A percentile compares a stretch with the other conserved stretches of the same genome.
Conservation (phyloP, 2,888 invertebrate genomes). For the Drepanosiphum platanoidis region DNA sequence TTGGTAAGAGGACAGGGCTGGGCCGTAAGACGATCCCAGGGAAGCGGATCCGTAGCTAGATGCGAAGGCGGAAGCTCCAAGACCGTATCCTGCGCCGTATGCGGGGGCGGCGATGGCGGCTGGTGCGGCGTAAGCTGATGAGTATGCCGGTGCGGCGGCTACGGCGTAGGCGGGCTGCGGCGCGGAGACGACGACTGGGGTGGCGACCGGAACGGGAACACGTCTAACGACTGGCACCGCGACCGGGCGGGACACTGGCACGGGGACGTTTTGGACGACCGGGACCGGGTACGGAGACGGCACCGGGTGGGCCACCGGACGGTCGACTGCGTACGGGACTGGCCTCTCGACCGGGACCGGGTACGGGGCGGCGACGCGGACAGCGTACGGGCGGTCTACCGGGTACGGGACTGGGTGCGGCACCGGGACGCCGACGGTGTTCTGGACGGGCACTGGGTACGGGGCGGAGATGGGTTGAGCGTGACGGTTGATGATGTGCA, state of each 20-base stretch:
- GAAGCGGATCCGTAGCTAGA: slow-evolving; percentile 29
- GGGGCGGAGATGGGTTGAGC: slow-evolving; percentile 46
- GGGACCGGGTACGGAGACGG: slow-evolving; percentile 43
- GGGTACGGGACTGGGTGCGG: slow-evolving; percentile 51
- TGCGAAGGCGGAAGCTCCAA: neutral
- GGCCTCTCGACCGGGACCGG: slow-evolving; percentile 51
- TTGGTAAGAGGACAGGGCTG: slow-evolving; percentile 1
- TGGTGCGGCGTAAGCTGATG: slow-evolving; percentile 1
- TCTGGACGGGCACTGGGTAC: slow-evolving; percentile 44
- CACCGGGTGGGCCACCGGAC: slow-evolving; percentile 30
- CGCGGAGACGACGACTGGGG: slow-evolving; percentile 17
- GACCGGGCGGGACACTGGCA: slow-evolving; percentile 46
- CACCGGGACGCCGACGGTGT: slow-evolving; percentile 40
- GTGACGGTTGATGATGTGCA: slow-evolving; percentile 52
- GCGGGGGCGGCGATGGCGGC: neutral
- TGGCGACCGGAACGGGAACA: slow-evolving; percentile 44
- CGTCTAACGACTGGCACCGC: slow-evolving; percentile 40
- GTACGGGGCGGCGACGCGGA: slow-evolving; percentile 48
- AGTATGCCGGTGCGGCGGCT: slow-evolving; percentile 6
- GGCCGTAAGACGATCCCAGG: slow-evolving; percentile 24
- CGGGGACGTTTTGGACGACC: slow-evolving; percentile 39
- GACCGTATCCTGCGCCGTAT: slow-evolving; percentile 36
- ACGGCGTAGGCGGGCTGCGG: slow-evolving; percentile 13
- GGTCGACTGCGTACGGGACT: slow-evolving; percentile 45
- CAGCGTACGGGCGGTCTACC: slow-evolving; percentile 45